Evolutionary conservation across 2,113 vertebrate genomes (phyloP), one percentile per base, ranked within the genome.

Genomic region (Pica pica): DNA sequence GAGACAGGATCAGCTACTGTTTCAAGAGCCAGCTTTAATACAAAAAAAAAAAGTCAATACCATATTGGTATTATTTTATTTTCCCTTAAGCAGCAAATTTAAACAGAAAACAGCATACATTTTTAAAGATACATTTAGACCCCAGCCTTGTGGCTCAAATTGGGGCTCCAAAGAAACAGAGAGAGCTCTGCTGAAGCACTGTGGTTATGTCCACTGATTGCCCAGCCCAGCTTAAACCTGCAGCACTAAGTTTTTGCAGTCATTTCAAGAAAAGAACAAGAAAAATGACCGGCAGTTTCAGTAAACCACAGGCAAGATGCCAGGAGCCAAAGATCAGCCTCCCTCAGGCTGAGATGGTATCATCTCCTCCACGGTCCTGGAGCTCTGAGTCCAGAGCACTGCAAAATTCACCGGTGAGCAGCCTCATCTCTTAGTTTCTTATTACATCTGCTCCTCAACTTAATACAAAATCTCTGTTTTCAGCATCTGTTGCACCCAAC

Each of bases 251-350:
- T 70, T 93, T 92, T 80, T 75, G 69, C 85, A 92, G 69, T 95
- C 77, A 79, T 96, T 94, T 92, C 90, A 95, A 52, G 75, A 91
- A 87, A 94, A 49, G 75, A 94, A 79, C 42, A 96, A 94, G 86
- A 95, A 94, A 97, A 97, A 97, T 92, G 91, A 92, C 90, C 71
- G 10, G 83, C 94, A 96, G 95, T 93, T 94, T 97, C 96, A 97
- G 94, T 97, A 96, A 97, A 91, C 73, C 35, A 59, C 65, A 94
- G 97, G 97, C 97, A 94, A 88, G 69, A 88, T 46, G 97, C 97
- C 98, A 98, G 91, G 78, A 98, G 87, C 92, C 95, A 94, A 97
- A 97, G 96, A 97, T 97, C 96, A 97, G 95, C 92, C 86, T 98
- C 83, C 69, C 95, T 94, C 91, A 87, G 92, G 93, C 95, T 95